phyloP scores from a whole-genome alignment of 2,113 vertebrate genomes.

The Otus sunia region DNA sequence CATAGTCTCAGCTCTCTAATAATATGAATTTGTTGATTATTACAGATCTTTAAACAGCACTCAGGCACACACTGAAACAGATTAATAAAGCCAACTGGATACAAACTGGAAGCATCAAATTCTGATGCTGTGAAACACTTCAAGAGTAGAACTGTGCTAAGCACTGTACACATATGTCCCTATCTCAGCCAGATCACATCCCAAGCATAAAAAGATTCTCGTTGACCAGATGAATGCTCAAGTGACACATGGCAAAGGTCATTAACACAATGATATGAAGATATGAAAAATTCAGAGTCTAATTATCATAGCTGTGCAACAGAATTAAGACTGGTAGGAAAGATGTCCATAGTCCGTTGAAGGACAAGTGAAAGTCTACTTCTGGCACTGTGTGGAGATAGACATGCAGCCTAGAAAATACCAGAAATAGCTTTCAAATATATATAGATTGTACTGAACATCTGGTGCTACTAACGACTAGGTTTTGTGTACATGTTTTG shows the following conservation, averaged over 20 bases:
- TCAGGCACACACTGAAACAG: not conserved
- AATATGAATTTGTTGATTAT: constrained; percentile 21
- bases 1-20: not conserved
- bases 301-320: not conserved
- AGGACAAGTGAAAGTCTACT: not conserved
- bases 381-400: not conserved
- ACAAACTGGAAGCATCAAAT: constrained; percentile 14
- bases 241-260: not conserved
- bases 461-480: constrained; percentile 4
- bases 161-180: not conserved
- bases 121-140: constrained; percentile 10
- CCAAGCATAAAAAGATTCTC: not conserved
- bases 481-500: not conserved
- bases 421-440: not conserved
- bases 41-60: constrained; percentile 24
- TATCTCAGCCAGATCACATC: not conserved
- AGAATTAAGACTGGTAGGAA: not conserved
- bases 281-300: not conserved
- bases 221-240: not conserved
- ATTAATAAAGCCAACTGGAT: constrained; percentile 16
- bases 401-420: not conserved
- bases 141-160: not conserved
- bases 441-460: not conserved
- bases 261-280: not conserved
- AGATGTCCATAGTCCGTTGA: not conserved